phyloP scores from a whole-genome alignment of 2,113 vertebrate genomes.

The Cisticola juncidis region DNA sequence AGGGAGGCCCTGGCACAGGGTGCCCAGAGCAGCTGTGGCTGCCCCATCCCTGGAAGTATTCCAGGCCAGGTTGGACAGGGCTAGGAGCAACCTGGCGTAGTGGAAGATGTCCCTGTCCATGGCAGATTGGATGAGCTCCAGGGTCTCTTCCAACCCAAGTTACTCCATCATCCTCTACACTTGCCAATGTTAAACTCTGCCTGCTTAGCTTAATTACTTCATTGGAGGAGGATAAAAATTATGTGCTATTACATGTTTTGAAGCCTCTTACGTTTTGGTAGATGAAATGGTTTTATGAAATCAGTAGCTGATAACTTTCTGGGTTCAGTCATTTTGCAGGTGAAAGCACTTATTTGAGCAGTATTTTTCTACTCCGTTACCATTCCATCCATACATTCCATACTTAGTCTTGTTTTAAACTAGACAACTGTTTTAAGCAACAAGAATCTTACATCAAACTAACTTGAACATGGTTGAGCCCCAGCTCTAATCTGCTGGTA shows the following conservation, averaged over 20 bases:
- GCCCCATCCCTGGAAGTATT: neutral
- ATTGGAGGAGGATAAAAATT: neutral
- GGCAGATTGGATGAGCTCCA: neutral
- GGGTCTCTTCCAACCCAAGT: neutral
- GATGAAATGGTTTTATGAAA: neutral
- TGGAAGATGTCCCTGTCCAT: neutral
- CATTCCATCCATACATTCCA: neutral
- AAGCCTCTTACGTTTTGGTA: neutral
- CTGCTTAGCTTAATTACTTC: neutral
- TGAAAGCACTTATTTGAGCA: neutral
- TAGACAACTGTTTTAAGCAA: neutral
- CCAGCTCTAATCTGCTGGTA: neutral
- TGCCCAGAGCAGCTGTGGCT: neutral
- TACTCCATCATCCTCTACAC: neutral
- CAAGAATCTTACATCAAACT: neutral
- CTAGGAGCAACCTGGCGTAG: neutral
- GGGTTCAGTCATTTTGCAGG: neutral
- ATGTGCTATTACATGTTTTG: neutral
- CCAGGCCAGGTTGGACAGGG: accelerated
- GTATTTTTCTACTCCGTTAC: neutral
- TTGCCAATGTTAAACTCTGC: neutral
- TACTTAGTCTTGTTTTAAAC: neutral
- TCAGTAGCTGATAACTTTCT: neutral
- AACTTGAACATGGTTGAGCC: neutral
- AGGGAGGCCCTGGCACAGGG: neutral